Conservation (phyloP, 2,888 invertebrate genomes). For the Syritta pipiens region DNA sequence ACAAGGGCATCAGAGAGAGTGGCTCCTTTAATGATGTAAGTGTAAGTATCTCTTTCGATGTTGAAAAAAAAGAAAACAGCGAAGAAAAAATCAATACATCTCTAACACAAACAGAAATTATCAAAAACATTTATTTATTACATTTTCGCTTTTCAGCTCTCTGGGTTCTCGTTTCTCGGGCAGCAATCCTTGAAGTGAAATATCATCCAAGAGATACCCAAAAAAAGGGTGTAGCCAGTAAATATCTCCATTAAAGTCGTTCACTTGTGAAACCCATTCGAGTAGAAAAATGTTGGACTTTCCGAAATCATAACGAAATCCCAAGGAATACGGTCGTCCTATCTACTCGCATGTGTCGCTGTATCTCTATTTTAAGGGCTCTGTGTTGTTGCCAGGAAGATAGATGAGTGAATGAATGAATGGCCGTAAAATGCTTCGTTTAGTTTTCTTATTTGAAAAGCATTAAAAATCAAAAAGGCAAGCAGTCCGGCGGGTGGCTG, state of each 20-base stretch:
- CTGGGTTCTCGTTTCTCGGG: too few relatives aligned
- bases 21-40: not conserved
- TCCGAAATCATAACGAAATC: constrained; percentile 65
- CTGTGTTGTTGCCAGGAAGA: constrained; percentile 21
- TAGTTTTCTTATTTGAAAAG: constrained; percentile 57
- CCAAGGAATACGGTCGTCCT: constrained; percentile 17
- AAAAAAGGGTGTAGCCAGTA: constrained; percentile 36
- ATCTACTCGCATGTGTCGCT: not conserved
- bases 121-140: constrained; percentile 42
- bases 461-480: constrained; percentile 56
- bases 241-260: constrained; percentile 65
- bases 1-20: too few relatives aligned
- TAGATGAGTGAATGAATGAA: constrained; percentile 30
- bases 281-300: constrained; percentile 66
- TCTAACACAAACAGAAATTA: constrained; percentile 45
- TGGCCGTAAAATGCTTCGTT: constrained; percentile 58
- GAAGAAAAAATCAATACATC: constrained; percentile 42
- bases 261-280: constrained; percentile 66
- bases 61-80: constrained; percentile 9
- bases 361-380: constrained; percentile 24
- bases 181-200: constrained; percentile 53
- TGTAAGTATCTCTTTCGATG: not conserved
- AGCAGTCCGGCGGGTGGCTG: constrained; percentile 35
- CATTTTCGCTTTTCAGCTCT: too few relatives aligned
- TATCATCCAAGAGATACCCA: constrained; percentile 24